These are phyloP conservation scores for Lordiphosa clarofinis DNA, from an alignment of 1,140 invertebrate genomes.

Conservation along the genomic window DNA sequence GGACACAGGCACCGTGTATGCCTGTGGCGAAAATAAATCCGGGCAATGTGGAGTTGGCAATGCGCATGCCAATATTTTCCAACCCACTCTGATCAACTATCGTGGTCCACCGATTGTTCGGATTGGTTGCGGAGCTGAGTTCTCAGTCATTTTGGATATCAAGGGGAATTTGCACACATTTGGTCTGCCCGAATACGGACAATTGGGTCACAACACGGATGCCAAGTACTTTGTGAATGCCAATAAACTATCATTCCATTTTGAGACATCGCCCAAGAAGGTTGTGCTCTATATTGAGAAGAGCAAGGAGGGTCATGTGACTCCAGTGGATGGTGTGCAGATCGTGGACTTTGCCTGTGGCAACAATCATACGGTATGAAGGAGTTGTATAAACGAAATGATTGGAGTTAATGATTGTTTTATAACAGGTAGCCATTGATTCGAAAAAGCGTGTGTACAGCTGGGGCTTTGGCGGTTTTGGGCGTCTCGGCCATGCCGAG, in stretches of 20 bases:
- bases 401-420: too few species aligned
- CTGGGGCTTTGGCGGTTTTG: constrained; percentile 97
- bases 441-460: constrained; percentile 92
- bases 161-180: constrained; percentile 94
- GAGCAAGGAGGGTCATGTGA: constrained; percentile 91
- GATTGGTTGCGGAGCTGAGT: constrained; percentile 94
- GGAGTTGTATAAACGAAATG: too few species aligned
- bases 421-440: constrained; percentile 90
- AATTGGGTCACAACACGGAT: constrained; percentile 95
- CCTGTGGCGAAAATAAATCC: constrained; percentile 93
- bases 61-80: constrained; percentile 84
- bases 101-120: constrained; percentile 90
- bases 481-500: constrained; percentile 94
- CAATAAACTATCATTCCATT: constrained; percentile 92
- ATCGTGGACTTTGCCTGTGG: constrained; percentile 95
- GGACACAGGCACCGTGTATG: constrained; percentile 91
- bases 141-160: constrained; percentile 93
- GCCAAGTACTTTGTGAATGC: constrained; percentile 95
- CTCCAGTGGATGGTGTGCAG: constrained; percentile 90
- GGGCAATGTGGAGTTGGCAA: constrained; percentile 94
- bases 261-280: constrained; percentile 90
- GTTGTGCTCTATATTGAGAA: constrained; percentile 94
- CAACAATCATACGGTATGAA: constrained; percentile 90
- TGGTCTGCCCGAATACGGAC: constrained; percentile 95
- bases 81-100: constrained; percentile 88